Conservation (phyloP, 2,888 invertebrate species). For the Nomada ruficornis region DNA sequence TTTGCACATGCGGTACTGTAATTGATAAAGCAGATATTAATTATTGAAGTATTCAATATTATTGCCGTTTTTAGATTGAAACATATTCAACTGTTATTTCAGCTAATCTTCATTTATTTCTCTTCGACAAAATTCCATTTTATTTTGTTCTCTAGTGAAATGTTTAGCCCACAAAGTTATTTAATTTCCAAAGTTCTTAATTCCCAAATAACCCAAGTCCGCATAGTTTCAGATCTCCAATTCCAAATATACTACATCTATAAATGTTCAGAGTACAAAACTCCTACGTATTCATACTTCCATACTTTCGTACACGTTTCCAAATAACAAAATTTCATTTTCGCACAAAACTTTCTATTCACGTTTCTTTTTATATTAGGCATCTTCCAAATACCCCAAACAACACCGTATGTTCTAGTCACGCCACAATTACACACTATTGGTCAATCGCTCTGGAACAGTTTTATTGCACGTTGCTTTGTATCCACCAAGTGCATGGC, state of each 20-base stretch:
- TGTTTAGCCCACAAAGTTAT: neutral
- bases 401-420: neutral
- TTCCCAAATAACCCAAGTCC: neutral
- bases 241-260: too few species aligned
- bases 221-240: neutral
- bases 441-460: neutral
- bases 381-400: neutral
- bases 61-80: too few species aligned
- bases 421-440: neutral
- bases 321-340: neutral
- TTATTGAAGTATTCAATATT: too few species aligned
- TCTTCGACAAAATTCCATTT: too few species aligned
- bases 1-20: neutral
- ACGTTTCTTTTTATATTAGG: neutral
- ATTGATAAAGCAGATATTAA: too few species aligned
- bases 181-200: neutral
- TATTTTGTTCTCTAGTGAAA: neutral
- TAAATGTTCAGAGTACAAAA: neutral
- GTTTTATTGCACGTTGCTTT: slow-evolving; percentile 17
- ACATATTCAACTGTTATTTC: too few species aligned
- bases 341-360: neutral
- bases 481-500: slow-evolving; percentile 18
- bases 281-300: neutral
- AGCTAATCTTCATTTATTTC: too few species aligned
- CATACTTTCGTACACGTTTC: neutral